These are phyloP conservation scores for Drosophila antonietae DNA, from an alignment of 2,888 invertebrate species.

Conservation along the genomic window DNA sequence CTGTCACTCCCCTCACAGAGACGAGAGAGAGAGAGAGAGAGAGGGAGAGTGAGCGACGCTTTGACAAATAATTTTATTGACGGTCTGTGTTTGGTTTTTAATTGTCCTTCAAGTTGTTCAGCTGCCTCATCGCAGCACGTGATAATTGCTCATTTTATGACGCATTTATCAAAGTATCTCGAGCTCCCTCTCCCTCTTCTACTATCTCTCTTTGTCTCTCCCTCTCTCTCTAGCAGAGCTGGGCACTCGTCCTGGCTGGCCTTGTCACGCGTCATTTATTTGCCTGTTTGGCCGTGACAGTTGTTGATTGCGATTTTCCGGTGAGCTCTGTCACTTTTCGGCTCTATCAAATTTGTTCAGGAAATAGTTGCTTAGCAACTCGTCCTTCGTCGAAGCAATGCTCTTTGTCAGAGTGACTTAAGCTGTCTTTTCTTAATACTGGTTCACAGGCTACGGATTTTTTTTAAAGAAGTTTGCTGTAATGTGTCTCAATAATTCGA, in stretches of 20 bases:
- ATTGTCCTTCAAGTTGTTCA: slow-evolving; percentile 64
- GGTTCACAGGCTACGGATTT: no score
- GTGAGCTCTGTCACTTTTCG: slow-evolving; percentile 21
- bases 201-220: neutral
- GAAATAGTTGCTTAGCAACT: slow-evolving; percentile 12
- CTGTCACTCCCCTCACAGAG: slow-evolving; percentile 25
- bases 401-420: no score
- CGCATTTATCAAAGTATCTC: slow-evolving; percentile 76
- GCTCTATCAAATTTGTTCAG: slow-evolving; percentile 25
- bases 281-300: slow-evolving; percentile 70
- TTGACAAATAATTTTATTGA: slow-evolving; percentile 83
- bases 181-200: slow-evolving; percentile 17
- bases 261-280: slow-evolving; percentile 76
- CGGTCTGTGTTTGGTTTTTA: slow-evolving; percentile 77
- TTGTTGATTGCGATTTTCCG: slow-evolving; percentile 64
- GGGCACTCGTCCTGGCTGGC: slow-evolving; percentile 11
- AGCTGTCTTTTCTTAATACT: neutral
- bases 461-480: no score
- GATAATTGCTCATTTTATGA: slow-evolving; percentile 81
- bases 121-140: slow-evolving; percentile 67
- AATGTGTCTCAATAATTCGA: no score
- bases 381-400: neutral
- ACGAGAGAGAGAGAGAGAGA: neutral
- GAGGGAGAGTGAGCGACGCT: slow-evolving; percentile 59
- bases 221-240: slow-evolving; percentile 32